phyloP scores from a whole-genome alignment of 1,140 invertebrate species.

The Drosophila nebulosa region DNA sequence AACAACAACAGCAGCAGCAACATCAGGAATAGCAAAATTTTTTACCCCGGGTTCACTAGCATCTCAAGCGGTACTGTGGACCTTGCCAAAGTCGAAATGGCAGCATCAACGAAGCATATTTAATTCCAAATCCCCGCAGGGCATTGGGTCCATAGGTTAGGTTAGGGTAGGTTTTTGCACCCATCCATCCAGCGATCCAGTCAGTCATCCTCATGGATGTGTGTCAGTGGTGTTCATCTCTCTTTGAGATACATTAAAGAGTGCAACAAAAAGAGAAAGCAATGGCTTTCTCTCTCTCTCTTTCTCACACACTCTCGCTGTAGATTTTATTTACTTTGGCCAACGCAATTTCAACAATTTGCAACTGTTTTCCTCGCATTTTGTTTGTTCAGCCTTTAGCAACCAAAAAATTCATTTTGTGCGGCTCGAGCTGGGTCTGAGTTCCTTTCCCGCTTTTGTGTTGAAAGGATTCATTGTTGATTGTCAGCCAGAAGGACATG shows the following conservation, averaged over 20 bases:
- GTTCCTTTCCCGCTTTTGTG: conserved; percentile 35
- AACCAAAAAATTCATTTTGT: conserved; percentile 57
- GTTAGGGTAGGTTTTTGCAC: conserved; percentile 75
- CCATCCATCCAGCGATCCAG: conserved; percentile 3
- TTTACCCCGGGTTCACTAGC: conserved; percentile 55
- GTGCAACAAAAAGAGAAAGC: background rate
- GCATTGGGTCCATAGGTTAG: conserved; percentile 27
- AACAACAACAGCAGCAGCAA: conserved; percentile 29
- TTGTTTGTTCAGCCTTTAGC: conserved; percentile 70
- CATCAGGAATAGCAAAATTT: conserved; percentile 48
- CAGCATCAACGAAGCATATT: conserved; percentile 78
- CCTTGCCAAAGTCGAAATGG: conserved; percentile 76
- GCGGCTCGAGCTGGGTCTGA: conserved; percentile 13
- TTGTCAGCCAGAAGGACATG: conserved; percentile 36
- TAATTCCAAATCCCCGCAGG: conserved; percentile 76
- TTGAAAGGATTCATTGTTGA: conserved; percentile 55
- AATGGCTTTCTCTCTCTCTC: no score
- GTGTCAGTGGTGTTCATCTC: conserved; percentile 59
- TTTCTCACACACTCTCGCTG: no score
- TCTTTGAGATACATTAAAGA: background rate
- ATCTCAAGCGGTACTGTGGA: conserved; percentile 43
- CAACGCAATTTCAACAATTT: conserved; percentile 75
- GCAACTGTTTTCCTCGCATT: conserved; percentile 61
- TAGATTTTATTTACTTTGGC: conserved; percentile 67
- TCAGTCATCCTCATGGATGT: conserved; percentile 29